Evolutionary conservation across 2,113 vertebrate genomes (phyloP).

Genomic region (Andinoacara biseriatus): DNA sequence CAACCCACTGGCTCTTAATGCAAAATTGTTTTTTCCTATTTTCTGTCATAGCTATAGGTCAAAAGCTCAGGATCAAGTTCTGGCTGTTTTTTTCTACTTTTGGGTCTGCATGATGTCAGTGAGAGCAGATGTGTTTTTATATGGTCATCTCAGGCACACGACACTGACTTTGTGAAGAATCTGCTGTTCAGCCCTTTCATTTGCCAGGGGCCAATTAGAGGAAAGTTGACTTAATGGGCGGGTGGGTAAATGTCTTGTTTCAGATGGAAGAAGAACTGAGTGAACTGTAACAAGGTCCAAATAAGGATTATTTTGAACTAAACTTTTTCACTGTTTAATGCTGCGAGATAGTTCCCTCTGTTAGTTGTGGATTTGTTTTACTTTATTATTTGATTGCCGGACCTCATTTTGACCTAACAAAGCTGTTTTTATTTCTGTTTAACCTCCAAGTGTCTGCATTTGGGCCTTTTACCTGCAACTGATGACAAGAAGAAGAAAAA

Average conservation of each 20-base stretch:
- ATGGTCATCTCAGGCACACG: neutral
- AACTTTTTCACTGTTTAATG: neutral
- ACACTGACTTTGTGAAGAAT: no score
- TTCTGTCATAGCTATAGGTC: neutral
- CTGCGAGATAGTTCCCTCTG: neutral
- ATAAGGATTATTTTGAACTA: neutral
- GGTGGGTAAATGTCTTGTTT: neutral
- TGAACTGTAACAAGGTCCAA: neutral
- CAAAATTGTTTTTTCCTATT: neutral
- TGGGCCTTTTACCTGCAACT: neutral
- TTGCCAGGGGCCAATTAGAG: neutral
- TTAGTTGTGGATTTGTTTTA: neutral
- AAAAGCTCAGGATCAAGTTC: neutral
- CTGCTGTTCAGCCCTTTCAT: neutral
- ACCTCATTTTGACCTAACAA: neutral
- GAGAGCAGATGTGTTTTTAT: neutral
- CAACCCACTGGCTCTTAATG: neutral
- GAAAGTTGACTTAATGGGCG: neutral
- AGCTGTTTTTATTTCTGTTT: neutral
- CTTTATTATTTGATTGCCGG: neutral
- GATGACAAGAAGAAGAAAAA: neutral
- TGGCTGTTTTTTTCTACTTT: neutral
- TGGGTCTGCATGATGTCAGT: neutral
- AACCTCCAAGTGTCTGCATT: neutral
- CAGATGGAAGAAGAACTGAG: neutral